A percentile compares a stretch with the other conserved stretches of the same genome.
Evolutionary conservation across 2,888 invertebrate genomes (phyloP).

Genomic region (Pyrgus malvae): DNA sequence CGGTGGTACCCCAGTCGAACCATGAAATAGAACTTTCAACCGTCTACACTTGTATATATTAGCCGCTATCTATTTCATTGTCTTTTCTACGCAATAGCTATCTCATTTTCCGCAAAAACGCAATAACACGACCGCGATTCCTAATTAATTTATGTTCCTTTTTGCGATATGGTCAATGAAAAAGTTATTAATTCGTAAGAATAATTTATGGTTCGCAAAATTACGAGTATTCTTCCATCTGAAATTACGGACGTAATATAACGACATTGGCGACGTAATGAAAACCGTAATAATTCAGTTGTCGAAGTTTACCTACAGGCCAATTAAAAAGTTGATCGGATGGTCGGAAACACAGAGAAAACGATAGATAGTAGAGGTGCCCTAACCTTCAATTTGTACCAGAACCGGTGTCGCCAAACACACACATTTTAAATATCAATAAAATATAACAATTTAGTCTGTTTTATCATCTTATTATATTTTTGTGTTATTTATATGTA

Average conservation of each 20-base stretch:
- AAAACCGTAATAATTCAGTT: conserved; percentile 16
- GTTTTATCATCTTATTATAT: too few relatives aligned
- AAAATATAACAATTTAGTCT: too few relatives aligned
- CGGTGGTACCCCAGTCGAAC: too few relatives aligned
- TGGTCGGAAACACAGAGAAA: background rate
- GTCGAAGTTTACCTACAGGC: conserved; percentile 9
- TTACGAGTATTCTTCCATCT: conserved; percentile 9
- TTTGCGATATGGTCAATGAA: conserved; percentile 18
- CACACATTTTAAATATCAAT: too few relatives aligned
- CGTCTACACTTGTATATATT: too few relatives aligned
- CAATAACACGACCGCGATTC: conserved; percentile 1
- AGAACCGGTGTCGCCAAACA: too few relatives aligned
- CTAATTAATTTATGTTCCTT: conserved; percentile 17
- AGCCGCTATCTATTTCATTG: too few relatives aligned
- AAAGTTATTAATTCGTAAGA: conserved; percentile 25
- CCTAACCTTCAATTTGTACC: too few relatives aligned
- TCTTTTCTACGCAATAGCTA: background rate
- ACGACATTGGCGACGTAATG: conserved; percentile 16
- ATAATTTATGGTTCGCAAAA: conserved; percentile 22
- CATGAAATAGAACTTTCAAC: too few relatives aligned
- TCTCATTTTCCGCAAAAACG: conserved; percentile 3
- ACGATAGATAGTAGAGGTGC: too few relatives aligned
- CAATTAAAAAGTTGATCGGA: conserved; percentile 18
- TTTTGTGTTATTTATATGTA: too few relatives aligned
- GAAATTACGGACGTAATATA: conserved; percentile 14